These are phyloP conservation scores for Hemibagrus wyckioides DNA, from an alignment of 2,113 vertebrate species.

Conservation along the genomic window DNA sequence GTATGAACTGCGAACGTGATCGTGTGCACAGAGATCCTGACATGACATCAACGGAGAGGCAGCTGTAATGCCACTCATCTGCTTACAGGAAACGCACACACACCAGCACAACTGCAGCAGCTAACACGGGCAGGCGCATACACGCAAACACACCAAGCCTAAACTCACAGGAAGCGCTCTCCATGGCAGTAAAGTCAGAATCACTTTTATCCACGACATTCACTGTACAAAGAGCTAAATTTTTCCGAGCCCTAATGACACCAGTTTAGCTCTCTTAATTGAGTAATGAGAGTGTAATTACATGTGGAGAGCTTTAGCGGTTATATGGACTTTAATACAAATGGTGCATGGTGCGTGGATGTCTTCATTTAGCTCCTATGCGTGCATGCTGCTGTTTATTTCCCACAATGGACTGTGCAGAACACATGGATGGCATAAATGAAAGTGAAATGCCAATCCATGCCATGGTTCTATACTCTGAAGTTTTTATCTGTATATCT, in stretches of 20 bases:
- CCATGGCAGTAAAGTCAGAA: background rate
- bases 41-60: background rate
- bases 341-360: background rate
- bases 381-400: background rate
- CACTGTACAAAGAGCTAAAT: background rate
- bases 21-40: background rate
- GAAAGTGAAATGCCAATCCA: background rate
- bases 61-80: background rate
- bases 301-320: background rate
- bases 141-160: background rate
- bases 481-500: background rate
- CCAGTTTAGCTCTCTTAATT: conserved; percentile 5
- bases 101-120: background rate
- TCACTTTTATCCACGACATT: background rate
- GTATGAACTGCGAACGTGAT: conserved; percentile 2
- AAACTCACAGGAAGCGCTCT: background rate
- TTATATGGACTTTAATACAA: conserved; percentile 6
- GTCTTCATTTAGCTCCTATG: conserved; percentile 1
- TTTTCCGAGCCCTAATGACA: background rate
- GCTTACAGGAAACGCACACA: background rate
- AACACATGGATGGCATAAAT: background rate
- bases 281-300: background rate
- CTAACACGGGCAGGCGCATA: background rate
- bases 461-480: background rate
- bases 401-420: background rate